A percentile compares a stretch with the other conserved stretches of the same genome.
phyloP scores from a whole-genome alignment of 64 coral and sea anemone genomes.

The Porites australiensis region DNA sequence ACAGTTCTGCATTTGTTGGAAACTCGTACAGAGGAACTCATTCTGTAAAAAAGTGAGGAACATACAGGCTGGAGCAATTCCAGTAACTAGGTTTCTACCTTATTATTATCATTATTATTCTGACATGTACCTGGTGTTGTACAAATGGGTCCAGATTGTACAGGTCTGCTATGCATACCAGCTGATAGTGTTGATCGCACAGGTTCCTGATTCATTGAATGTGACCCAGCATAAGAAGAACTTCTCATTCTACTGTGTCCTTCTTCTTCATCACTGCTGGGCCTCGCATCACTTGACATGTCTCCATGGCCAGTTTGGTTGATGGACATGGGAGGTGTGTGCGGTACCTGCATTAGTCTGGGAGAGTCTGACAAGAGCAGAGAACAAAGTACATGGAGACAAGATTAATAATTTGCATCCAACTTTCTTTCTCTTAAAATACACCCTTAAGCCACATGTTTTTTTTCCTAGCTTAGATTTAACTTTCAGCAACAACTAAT shows the following conservation, averaged over 20 bases:
- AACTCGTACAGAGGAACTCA: too few relatives aligned
- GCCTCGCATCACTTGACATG: conserved; percentile 34
- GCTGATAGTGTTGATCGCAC: not conserved
- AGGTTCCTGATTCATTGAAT: not conserved
- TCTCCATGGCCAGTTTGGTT: conserved; percentile 2
- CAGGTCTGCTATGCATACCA: conserved; percentile 33
- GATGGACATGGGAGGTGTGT: not conserved
- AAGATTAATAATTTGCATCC: too few relatives aligned
- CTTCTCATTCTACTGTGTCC: conserved; percentile 5
- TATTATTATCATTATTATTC: too few relatives aligned
- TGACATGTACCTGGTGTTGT: conserved; percentile 13
- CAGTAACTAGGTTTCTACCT: too few relatives aligned
- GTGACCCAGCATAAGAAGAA: conserved; percentile 13
- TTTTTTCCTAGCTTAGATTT: too few relatives aligned
- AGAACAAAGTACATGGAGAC: not conserved
- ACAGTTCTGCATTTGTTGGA: too few relatives aligned
- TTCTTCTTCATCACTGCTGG: conserved; percentile 33
- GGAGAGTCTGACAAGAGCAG: not conserved
- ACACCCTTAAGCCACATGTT: too few relatives aligned
- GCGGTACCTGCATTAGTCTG: conserved; percentile 29
- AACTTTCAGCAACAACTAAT: too few relatives aligned
- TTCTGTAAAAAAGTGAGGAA: too few relatives aligned
- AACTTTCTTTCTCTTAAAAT: too few relatives aligned
- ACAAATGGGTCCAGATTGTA: conserved; percentile 40
- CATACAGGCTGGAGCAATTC: too few relatives aligned